Evolutionary conservation across 1,140 invertebrate species (phyloP).

Genomic region (Drosophila tristis): DNA sequence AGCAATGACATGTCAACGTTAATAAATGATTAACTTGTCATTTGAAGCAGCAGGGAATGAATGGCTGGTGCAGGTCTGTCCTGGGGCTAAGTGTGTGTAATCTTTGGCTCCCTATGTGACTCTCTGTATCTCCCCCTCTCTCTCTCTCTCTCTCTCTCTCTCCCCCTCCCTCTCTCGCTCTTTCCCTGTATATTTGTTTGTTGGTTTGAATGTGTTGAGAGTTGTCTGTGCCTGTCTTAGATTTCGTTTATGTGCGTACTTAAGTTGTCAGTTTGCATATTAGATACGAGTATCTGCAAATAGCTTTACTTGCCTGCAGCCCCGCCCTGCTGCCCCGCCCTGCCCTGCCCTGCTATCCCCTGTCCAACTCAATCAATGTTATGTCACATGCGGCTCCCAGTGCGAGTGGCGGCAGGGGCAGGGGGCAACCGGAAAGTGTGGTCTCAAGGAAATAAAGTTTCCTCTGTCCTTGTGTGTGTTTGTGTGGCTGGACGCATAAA

Average conservation of each 20-base stretch:
- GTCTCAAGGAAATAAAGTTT: slow-evolving; percentile 55
- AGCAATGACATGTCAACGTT: slow-evolving; percentile 78
- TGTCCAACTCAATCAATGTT: slow-evolving; percentile 69
- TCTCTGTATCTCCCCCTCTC: neutral
- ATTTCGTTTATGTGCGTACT: slow-evolving; percentile 70
- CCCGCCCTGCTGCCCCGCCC: neutral
- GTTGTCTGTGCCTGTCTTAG: slow-evolving; percentile 59
- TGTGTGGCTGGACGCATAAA: slow-evolving; percentile 52
- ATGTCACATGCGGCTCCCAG: slow-evolving; percentile 55
- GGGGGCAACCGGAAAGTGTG: slow-evolving; percentile 14
- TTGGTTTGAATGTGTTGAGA: slow-evolving; percentile 43
- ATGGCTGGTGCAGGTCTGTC: slow-evolving; percentile 12
- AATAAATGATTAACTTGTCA: slow-evolving; percentile 82
- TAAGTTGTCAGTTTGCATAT: slow-evolving; percentile 80
- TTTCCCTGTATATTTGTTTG: slow-evolving; percentile 17
- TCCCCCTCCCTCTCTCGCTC: neutral
- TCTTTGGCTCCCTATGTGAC: neutral
- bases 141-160: neutral
- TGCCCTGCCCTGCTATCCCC: neutral
- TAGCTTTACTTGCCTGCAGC: slow-evolving; percentile 4
- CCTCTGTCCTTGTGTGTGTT: slow-evolving; percentile 5
- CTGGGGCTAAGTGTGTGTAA: slow-evolving; percentile 39
- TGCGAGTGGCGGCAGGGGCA: neutral
- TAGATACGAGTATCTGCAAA: slow-evolving; percentile 50
- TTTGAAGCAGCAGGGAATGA: slow-evolving; percentile 43